A percentile compares a stretch with the other conserved stretches of the same genome.
Evolutionary conservation across 1,140 invertebrate species (phyloP).

Genomic region (Drosophila suzukii): DNA sequence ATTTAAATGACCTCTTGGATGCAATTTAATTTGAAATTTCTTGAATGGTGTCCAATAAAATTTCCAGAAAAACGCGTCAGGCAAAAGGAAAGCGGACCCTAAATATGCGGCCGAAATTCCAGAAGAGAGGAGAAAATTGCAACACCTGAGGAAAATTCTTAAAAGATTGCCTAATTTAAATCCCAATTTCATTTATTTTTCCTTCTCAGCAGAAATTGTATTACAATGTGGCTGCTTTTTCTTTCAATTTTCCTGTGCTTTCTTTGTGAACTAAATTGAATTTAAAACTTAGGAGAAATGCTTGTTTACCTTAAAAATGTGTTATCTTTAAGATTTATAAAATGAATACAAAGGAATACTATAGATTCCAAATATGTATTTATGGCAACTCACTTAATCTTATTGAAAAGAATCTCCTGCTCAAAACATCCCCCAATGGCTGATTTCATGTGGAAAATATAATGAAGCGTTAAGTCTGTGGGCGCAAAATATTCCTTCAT

Average conservation of each 20-base stretch:
- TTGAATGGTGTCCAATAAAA: slow-evolving; percentile 31
- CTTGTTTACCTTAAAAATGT: not conserved
- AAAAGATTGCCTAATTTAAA: slow-evolving; percentile 44
- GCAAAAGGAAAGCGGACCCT: slow-evolving; percentile 4
- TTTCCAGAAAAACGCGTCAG: slow-evolving; percentile 32
- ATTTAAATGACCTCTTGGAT: slow-evolving; percentile 57
- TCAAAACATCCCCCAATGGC: not conserved
- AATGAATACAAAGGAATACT: too few relatives aligned
- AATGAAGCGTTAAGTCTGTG: not conserved
- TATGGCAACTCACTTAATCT: not conserved
- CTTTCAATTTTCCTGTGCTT: not conserved
- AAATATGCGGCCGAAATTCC: not conserved
- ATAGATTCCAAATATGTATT: not conserved
- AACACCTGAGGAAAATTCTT: slow-evolving; percentile 31
- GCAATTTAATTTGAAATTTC: slow-evolving; percentile 64
- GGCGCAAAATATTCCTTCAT: not conserved
- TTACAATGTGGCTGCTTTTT: slow-evolving; percentile 3
- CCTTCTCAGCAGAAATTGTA: slow-evolving; percentile 9
- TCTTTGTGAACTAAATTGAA: slow-evolving; percentile 5
- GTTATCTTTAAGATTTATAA: too few relatives aligned
- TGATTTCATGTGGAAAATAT: not conserved
- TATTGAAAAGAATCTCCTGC: not conserved
- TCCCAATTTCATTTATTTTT: slow-evolving; percentile 34
- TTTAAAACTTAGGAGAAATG: not conserved
- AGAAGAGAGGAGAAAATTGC: slow-evolving; percentile 3